A percentile compares a stretch with the other conserved stretches of the same genome.
Evolutionary conservation across 2,797 vertebrate species (phyloP).

Genomic region (Onychomys leucogaster): DNA sequence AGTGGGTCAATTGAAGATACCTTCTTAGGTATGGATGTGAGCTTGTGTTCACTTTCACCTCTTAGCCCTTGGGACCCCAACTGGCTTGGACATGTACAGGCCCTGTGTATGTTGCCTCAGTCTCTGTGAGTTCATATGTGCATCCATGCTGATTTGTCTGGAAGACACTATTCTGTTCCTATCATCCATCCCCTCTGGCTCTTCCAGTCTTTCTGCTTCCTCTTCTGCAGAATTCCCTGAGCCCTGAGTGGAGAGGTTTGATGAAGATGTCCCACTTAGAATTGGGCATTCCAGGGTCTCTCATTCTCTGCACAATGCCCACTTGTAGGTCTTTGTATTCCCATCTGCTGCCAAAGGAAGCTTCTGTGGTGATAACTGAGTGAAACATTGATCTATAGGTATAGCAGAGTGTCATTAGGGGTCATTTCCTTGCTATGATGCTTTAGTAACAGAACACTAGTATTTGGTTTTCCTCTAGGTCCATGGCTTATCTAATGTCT

Average conservation of each 20-base stretch:
- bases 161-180: neutral
- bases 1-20: neutral
- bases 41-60: neutral
- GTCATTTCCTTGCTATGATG: neutral
- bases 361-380: too few relatives aligned
- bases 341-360: too few relatives aligned
- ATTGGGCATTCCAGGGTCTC: neutral
- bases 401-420: too few relatives aligned
- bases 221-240: neutral
- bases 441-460: neutral
- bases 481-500: neutral
- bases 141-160: neutral
- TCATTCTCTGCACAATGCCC: neutral
- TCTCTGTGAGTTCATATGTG: neutral
- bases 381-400: too few relatives aligned
- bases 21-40: neutral
- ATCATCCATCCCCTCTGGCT: neutral
- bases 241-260: neutral
- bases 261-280: neutral
- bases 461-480: neutral
- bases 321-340: too few relatives aligned
- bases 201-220: neutral
- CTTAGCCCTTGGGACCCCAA: neutral
- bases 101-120: neutral
- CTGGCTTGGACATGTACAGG: neutral